phyloP scores from a whole-genome alignment of 2,113 vertebrate species.

The Aythya baeri region DNA sequence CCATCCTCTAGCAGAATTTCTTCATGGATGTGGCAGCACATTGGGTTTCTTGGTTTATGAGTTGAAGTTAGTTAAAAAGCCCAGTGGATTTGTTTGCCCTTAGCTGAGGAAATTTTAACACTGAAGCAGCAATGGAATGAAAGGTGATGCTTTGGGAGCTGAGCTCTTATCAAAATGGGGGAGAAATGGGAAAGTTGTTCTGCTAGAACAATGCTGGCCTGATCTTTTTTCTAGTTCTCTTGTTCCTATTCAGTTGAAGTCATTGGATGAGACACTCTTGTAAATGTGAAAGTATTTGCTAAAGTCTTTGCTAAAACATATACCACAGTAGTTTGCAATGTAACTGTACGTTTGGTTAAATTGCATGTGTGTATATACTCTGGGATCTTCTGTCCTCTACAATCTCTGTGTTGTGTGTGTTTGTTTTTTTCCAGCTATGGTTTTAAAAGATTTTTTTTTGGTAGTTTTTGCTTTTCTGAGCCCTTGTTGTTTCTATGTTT shows the following conservation, averaged over 20 bases:
- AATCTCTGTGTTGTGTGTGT: not conserved
- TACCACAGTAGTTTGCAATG: not conserved
- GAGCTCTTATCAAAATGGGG: not conserved
- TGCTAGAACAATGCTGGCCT: not conserved
- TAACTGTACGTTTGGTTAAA: not conserved
- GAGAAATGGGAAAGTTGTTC: not conserved
- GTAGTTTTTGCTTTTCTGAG: not conserved
- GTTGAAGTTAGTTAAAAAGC: not conserved
- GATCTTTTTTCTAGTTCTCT: not conserved
- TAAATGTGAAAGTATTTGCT: not conserved
- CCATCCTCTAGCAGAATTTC: constrained; percentile 44
- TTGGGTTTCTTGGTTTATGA: constrained; percentile 9
- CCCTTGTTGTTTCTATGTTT: not conserved
- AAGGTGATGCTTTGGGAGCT: not conserved
- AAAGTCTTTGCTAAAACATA: not conserved
- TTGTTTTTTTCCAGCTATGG: not conserved
- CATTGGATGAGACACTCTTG: not conserved
- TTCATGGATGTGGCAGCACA: constrained; percentile 17
- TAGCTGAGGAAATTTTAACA: not conserved
- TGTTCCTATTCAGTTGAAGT: not conserved
- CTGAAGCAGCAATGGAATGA: not conserved
- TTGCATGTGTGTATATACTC: not conserved
- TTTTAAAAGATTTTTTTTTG: not conserved
- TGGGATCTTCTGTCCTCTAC: not conserved
- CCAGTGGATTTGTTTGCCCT: not conserved